Evolutionary conservation across 1,140 invertebrate species (phyloP).

Genomic region (Capitella teleta): DNA sequence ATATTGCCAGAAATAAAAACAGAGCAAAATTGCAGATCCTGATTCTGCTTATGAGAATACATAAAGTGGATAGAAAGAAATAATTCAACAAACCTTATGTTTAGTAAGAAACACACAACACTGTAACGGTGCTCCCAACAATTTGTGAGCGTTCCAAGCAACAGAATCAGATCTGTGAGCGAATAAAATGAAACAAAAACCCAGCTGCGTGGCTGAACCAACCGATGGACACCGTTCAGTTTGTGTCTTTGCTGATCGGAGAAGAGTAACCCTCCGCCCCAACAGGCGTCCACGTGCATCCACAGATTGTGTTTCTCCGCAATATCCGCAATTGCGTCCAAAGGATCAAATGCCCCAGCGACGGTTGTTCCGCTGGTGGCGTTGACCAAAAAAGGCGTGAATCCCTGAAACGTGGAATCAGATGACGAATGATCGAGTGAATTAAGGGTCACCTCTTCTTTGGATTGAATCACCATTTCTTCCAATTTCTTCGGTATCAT

Average conservation of each 20-base stretch:
- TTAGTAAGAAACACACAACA: constrained; percentile 95
- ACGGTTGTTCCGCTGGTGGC: constrained; percentile 87
- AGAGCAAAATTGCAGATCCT: too few relatives aligned
- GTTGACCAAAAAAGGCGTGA: constrained; percentile 1
- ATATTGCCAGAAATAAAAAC: too few relatives aligned
- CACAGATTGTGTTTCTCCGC: constrained; percentile 89
- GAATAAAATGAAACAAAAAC: background rate
- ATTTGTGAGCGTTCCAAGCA: constrained; percentile 99
- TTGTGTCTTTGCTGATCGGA: constrained; percentile 83
- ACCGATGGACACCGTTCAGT: constrained; percentile 85
- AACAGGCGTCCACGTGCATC: constrained; percentile 97
- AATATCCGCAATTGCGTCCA: constrained; percentile 85
- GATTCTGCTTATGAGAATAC: constrained; percentile 55
- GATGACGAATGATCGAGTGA: background rate
- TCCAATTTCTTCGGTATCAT: background rate
- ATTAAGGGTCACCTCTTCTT: background rate
- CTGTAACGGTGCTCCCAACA: constrained; percentile 91
- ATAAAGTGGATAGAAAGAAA: constrained; percentile 49
- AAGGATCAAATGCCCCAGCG: constrained; percentile 84
- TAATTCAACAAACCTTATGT: constrained; percentile 86
- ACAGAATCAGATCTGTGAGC: too few relatives aligned
- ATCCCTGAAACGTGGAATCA: constrained; percentile 1
- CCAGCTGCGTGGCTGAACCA: constrained; percentile 10
- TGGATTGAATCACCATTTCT: background rate
- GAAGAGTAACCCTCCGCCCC: constrained; percentile 89